phyloP scores from a whole-genome alignment of 2,797 vertebrate genomes.

The Hippocampus kuda region DNA sequence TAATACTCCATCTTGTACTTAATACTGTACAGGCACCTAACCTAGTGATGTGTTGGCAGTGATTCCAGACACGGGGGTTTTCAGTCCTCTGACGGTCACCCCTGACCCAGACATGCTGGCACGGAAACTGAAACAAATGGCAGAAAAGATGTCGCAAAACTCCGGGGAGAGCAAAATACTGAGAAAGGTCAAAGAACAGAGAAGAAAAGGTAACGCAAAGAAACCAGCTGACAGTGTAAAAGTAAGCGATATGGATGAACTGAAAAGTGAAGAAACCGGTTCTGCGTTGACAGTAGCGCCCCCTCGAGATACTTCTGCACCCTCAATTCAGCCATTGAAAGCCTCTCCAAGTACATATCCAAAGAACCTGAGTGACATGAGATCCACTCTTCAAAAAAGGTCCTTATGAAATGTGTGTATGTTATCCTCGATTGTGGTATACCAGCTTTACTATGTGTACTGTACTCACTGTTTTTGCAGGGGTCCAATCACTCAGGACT shows the following conservation, averaged over 20 bases:
- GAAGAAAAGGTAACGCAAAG: conserved; percentile 44
- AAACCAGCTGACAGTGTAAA: conserved; percentile 42
- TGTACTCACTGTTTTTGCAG: conserved; percentile 47
- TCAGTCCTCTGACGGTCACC: conserved; percentile 76
- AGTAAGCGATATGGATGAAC: conserved; percentile 30
- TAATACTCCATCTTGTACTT: not conserved
- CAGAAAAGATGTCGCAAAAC: conserved; percentile 53
- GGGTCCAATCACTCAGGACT: conserved; percentile 68
- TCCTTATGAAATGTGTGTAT: not conserved
- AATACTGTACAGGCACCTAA: not conserved
- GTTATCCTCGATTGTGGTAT: not conserved
- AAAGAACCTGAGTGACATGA: conserved; percentile 12
- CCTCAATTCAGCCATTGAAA: conserved; percentile 20
- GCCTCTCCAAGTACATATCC: conserved; percentile 31
- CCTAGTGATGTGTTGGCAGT: conserved; percentile 59
- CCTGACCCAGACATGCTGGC: conserved; percentile 76
- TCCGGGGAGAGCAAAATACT: conserved; percentile 69
- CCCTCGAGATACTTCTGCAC: conserved; percentile 24
- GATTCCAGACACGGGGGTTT: conserved; percentile 64
- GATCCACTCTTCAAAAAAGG: not conserved
- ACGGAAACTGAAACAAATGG: conserved; percentile 75
- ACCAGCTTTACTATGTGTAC: not conserved
- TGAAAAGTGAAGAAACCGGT: conserved; percentile 23
- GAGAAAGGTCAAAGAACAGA: conserved; percentile 59
- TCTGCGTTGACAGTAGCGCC: conserved; percentile 27